These are phyloP conservation scores for Epinephelus moara DNA, from an alignment of 2,113 vertebrate genomes.

Conservation along the genomic window DNA sequence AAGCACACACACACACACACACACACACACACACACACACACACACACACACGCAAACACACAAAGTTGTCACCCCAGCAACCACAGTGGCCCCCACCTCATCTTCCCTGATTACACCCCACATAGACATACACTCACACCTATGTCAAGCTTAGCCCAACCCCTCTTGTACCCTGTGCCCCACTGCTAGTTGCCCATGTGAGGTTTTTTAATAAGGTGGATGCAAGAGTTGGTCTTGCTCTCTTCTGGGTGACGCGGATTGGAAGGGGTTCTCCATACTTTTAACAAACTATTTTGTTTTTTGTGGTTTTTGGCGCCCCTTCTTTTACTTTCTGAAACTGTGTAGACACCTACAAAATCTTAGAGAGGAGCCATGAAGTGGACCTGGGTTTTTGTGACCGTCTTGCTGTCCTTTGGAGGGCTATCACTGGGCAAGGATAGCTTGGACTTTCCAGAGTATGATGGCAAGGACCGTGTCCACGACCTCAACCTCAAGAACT, in stretches of 20 bases:
- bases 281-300: constrained; percentile 29
- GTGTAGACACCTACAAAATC: constrained; percentile 13
- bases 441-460: constrained; percentile 90
- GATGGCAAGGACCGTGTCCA: constrained; percentile 92
- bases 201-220: constrained; percentile 82
- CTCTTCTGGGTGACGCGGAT: constrained; percentile 84
- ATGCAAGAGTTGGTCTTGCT: constrained; percentile 82
- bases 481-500: constrained; percentile 90
- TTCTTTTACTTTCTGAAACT: constrained; percentile 45
- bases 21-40: constrained; percentile 30
- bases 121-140: constrained; percentile 65
- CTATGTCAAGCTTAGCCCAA: constrained; percentile 79
- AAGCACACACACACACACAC: constrained; percentile 23
- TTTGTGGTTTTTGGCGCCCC: background rate
- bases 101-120: constrained; percentile 61
- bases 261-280: constrained; percentile 75
- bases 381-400: constrained; percentile 84
- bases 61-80: constrained; percentile 63
- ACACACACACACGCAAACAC: constrained; percentile 22
- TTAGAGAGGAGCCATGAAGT: constrained; percentile 83
- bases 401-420: constrained; percentile 77
- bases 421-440: constrained; percentile 81
- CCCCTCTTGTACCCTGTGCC: constrained; percentile 76
- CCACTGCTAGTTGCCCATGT: constrained; percentile 72
- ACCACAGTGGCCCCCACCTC: constrained; percentile 46